Evolutionary conservation across 2,888 invertebrate species (phyloP), one percentile per base, ranked within the genome.

Genomic region (Sinelater perroti): DNA sequence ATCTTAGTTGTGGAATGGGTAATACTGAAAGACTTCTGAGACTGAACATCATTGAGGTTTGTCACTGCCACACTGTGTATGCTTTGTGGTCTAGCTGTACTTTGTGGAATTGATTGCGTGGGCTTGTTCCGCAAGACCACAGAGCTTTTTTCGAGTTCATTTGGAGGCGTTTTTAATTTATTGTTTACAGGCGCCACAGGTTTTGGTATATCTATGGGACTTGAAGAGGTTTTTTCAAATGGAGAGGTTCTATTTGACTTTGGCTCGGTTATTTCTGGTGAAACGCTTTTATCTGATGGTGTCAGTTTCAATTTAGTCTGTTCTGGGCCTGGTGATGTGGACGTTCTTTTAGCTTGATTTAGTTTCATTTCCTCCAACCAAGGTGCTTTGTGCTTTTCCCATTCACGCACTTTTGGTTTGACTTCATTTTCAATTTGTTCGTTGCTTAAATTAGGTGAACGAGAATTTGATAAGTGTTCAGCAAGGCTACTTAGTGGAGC

Each of bases 341-440:
- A 82, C 13, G 84, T 85, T 69, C 87, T 84, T 77, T 85, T 86
- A 1, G 86, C 86, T 75, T 92, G 91, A 70, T 88, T 90, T 63
- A 89, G 82, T 72, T 91, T 91, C 64, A 92, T 82, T 73, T 92
- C 91, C 64, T 85, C 88, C 83, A 92, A 87, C 91, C 91, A 92
- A 0, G 91, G 91, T 38, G 87, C 88, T 70, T 83, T 85, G 67
- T 87, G 86, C 70, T 87, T 88, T 75, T 87, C 87, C 87, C 87
- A 88, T 68, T 87, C 87, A 8, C 88, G 81, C 1, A 87, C 80
- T 59, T 85, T 85, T 0, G 87, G 87, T 67, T 84, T 87, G 7
- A 83, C 83, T 71, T 84, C 70, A 40, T 73, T 71, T 24, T 59
- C 56, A 6, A 4, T 8, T 3, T 47, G 33, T n/a, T 49, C 36